Evolutionary conservation across 2,797 vertebrate species (phyloP).

Genomic region (Hypotaenidia philippensis): DNA sequence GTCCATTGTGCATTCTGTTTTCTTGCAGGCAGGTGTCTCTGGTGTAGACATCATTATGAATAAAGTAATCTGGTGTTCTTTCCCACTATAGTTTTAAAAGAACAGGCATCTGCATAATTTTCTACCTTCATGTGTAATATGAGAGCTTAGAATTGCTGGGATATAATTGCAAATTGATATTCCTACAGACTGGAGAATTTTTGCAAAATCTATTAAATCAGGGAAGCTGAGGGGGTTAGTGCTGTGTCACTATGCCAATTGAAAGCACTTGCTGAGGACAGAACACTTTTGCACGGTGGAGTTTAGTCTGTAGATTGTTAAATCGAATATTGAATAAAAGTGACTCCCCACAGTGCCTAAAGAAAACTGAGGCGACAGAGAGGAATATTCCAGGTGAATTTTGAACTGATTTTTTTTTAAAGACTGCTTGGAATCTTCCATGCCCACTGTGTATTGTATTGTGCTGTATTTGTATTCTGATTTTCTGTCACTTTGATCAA

Average conservation of each 20-base stretch:
- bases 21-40: not conserved
- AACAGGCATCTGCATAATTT: not conserved
- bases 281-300: not conserved
- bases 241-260: not conserved
- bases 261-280: not conserved
- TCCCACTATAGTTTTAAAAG: not conserved
- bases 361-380: not conserved
- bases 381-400: not conserved
- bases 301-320: not conserved
- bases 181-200: not conserved
- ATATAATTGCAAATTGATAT: not conserved
- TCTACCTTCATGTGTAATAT: not conserved
- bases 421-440: not conserved
- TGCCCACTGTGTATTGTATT: conserved; percentile 18
- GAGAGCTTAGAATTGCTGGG: not conserved
- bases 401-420: not conserved
- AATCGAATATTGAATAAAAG: not conserved
- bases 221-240: not conserved
- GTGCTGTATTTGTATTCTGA: not conserved
- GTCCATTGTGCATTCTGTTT: not conserved
- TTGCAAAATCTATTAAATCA: not conserved
- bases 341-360: not conserved
- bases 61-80: not conserved
- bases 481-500: conserved; percentile 34
- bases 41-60: not conserved